Base-by-base conservation (phyloP, 2,113 vertebrate species). In the Elachura formosa region DNA sequence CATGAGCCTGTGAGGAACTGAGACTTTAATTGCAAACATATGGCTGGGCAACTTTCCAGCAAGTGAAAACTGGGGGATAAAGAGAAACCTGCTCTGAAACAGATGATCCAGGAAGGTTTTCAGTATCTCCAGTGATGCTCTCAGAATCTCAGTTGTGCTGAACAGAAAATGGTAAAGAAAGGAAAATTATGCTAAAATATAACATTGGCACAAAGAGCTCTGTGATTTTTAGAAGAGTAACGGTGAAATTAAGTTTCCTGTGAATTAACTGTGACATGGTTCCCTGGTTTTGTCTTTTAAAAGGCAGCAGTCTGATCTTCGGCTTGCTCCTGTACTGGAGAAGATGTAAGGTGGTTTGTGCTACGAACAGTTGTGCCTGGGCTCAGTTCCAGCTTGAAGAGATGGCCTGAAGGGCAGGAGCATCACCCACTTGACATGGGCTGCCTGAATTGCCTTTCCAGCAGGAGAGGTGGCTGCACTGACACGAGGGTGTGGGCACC, bases 21-120 rank as follows among this genome's bases (percentile, higher is more conserved):
- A 95, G 93, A 94, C 78, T 94, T 94, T 96, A 96, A 97, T 94
- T 93, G 72, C 91, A 95, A 97, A 95, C 96, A 96, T 51, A 90
- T 90, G 95, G 63, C 87, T 86, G 89, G 78, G 78, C 96, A 96
- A 93, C 78, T 96, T 96, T 95, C 93, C 96, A 96, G 72, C 87
- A 86, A 96, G 91, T 90, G 78, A 95, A 94, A 95, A 89, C 71
- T 74, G n/a, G 31, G 67, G 67, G 78, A 85, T 89, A 74, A 88
- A 71, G 56, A 77, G 87, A 90, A 93, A 94, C 82, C 82, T 91
- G 71, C 71, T 74, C 85, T 93, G 55, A 90, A 93, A 88, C 41
- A 93, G 90, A 95, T 83, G 89, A 90, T 88, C 43, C 59, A 91
- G 78, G 62, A 76, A 56, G 61, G 40, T 23, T 92, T 93, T 92